Conservation (phyloP, 2,888 invertebrate genomes). For the Agonopterix heracliana region DNA sequence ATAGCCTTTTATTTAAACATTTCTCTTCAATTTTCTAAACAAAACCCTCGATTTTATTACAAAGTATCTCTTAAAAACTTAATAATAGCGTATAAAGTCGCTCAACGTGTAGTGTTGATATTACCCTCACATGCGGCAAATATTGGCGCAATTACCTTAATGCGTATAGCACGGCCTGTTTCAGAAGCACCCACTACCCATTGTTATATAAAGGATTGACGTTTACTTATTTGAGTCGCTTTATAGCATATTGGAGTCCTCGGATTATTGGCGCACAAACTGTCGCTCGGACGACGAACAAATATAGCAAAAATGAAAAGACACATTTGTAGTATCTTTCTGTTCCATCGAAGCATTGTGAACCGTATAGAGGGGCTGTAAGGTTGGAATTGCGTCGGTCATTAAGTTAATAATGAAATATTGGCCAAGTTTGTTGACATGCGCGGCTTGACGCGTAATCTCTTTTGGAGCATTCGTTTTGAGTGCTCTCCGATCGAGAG, state of each 20-base stretch:
- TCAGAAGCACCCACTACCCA: neutral
- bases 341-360: neutral
- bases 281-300: slow-evolving; percentile 25
- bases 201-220: neutral
- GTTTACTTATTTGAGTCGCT: slow-evolving; percentile 8
- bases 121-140: slow-evolving; percentile 5
- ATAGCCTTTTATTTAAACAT: too few relatives aligned
- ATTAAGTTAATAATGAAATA: slow-evolving; percentile 36
- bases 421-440: slow-evolving; percentile 47
- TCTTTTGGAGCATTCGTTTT: slow-evolving; percentile 42
- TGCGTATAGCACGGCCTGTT: slow-evolving; percentile 5
- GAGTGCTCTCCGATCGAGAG: slow-evolving; percentile 18
- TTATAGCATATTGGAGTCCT: slow-evolving; percentile 17
- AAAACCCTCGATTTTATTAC: neutral
- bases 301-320: slow-evolving; percentile 36
- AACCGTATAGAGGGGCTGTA: slow-evolving; percentile 1
- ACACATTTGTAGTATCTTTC: slow-evolving; percentile 23
- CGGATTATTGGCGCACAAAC: slow-evolving; percentile 31
- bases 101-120: slow-evolving; percentile 1
- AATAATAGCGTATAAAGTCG: neutral
- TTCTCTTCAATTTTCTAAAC: too few relatives aligned
- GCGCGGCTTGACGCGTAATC: slow-evolving; percentile 41
- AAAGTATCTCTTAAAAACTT: neutral
- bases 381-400: slow-evolving; percentile 13
- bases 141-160: slow-evolving; percentile 13